These are phyloP conservation scores for Istiophorus platypterus DNA, from an alignment of 2,113 vertebrate genomes.

Conservation along the genomic window DNA sequence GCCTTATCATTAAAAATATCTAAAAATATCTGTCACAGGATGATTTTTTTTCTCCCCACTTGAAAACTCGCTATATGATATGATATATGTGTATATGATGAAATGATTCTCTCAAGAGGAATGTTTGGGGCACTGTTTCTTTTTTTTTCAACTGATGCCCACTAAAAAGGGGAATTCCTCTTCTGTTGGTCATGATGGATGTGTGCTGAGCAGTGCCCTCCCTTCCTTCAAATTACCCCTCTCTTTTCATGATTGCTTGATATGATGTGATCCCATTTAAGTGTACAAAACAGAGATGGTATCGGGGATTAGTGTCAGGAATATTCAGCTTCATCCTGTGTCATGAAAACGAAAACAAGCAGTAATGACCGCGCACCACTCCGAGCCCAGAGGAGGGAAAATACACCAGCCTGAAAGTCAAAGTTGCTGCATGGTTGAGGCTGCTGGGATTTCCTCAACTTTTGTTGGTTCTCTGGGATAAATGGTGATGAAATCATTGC, in stretches of 20 bases:
- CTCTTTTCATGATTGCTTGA: constrained; percentile 18
- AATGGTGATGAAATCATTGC: constrained; percentile 23
- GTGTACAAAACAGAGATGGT: constrained; percentile 27
- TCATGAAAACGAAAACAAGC: constrained; percentile 6
- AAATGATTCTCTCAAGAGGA: constrained; percentile 24
- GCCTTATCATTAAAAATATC: constrained; percentile 29
- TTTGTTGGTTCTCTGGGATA: constrained; percentile 8
- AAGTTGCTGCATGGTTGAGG: constrained; percentile 20
- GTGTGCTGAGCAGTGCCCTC: background rate
- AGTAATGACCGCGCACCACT: constrained; percentile 12
- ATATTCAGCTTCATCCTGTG: constrained; percentile 38
- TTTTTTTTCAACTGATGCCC: constrained; percentile 9
- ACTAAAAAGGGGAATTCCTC: constrained; percentile 14
- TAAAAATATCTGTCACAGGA: constrained; percentile 25
- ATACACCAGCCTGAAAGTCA: constrained; percentile 49
- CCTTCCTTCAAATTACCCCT: constrained; percentile 21
- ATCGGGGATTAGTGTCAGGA: constrained; percentile 16
- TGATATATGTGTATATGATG: constrained; percentile 25
- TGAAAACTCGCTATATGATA: constrained; percentile 50
- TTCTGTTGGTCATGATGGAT: constrained; percentile 14
- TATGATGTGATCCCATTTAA: constrained; percentile 4
- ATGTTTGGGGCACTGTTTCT: background rate
- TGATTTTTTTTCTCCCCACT: constrained; percentile 24
- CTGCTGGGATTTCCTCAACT: constrained; percentile 44
- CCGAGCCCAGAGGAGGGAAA: constrained; percentile 33